phyloP scores from a whole-genome alignment of 2,888 invertebrate genomes.

The Ptychoptera contaminata region DNA sequence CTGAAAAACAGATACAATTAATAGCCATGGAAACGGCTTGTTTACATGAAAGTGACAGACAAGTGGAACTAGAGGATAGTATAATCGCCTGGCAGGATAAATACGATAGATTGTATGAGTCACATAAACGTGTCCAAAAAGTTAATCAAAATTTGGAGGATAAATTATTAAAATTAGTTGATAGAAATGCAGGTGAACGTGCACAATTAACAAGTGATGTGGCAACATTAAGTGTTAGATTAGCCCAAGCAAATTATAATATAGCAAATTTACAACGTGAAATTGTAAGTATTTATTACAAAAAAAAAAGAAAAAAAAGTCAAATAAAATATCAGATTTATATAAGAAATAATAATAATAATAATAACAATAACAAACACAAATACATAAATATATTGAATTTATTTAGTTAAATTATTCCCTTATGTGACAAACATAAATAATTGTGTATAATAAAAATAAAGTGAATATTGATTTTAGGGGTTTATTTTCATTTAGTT shows the following conservation, averaged over 20 bases:
- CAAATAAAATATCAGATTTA: not conserved
- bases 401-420: too few relatives aligned
- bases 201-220: slow-evolving; percentile 74
- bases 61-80: slow-evolving; percentile 68
- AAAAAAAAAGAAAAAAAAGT: too few relatives aligned
- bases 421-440: too few relatives aligned
- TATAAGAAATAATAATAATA: not conserved
- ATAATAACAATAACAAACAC: too few relatives aligned
- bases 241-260: slow-evolving; percentile 72
- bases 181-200: slow-evolving; percentile 82
- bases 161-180: slow-evolving; percentile 80
- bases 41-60: slow-evolving; percentile 61
- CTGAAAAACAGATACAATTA: slow-evolving; percentile 70
- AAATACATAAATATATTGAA: not conserved
- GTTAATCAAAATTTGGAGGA: slow-evolving; percentile 91
- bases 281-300: slow-evolving; percentile 44
- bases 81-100: slow-evolving; percentile 80
- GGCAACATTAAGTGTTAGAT: slow-evolving; percentile 63
- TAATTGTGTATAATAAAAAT: too few relatives aligned
- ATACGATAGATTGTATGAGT: slow-evolving; percentile 83
- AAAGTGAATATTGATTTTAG: too few relatives aligned
- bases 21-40: slow-evolving; percentile 76
- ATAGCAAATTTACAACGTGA: slow-evolving; percentile 70
- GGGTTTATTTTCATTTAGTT: too few relatives aligned
- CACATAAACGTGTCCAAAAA: slow-evolving; percentile 84